Evolutionary conservation across 2,888 invertebrate species (phyloP).

Genomic region (Polymixis flavicincta): DNA sequence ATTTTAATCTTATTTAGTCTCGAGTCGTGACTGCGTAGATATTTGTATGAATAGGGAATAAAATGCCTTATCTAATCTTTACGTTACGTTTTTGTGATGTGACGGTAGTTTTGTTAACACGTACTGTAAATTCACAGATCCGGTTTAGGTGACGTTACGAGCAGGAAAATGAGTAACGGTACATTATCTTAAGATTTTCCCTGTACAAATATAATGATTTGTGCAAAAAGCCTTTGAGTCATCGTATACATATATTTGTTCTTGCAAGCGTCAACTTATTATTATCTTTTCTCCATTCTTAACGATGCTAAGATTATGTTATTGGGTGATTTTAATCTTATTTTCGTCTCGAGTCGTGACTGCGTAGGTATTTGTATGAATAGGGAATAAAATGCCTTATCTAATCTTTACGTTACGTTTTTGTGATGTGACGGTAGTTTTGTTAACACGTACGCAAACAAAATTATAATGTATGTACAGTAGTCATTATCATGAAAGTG

Average conservation of each 20-base stretch:
- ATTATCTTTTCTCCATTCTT: slow-evolving; percentile 30
- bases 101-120: slow-evolving; percentile 11
- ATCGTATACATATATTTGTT: slow-evolving; percentile 28
- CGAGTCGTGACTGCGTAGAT: too few relatives aligned
- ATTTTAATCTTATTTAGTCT: slow-evolving; percentile 43
- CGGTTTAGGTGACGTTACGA: neutral
- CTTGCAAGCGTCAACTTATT: slow-evolving; percentile 17
- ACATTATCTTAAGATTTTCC: slow-evolving; percentile 35
- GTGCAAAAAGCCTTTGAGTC: slow-evolving; percentile 27
- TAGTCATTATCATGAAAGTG: slow-evolving; percentile 16
- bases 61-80: slow-evolving; percentile 37
- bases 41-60: slow-evolving; percentile 10
- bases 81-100: slow-evolving; percentile 12
- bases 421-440: slow-evolving; percentile 7
- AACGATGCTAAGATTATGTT: slow-evolving; percentile 1
- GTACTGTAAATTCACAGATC: slow-evolving; percentile 2
- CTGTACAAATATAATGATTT: slow-evolving; percentile 12
- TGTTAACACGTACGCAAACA: slow-evolving; percentile 7
- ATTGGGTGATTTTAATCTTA: slow-evolving; percentile 30
- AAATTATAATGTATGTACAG: neutral
- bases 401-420: slow-evolving; percentile 37
- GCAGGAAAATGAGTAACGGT: slow-evolving; percentile 23
- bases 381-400: slow-evolving; percentile 11
- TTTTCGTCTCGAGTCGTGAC: slow-evolving; percentile 40
- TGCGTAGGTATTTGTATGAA: slow-evolving; percentile 20